Evolutionary conservation across 2,797 vertebrate species (phyloP).

Genomic region (Chloroceryle amazona): DNA sequence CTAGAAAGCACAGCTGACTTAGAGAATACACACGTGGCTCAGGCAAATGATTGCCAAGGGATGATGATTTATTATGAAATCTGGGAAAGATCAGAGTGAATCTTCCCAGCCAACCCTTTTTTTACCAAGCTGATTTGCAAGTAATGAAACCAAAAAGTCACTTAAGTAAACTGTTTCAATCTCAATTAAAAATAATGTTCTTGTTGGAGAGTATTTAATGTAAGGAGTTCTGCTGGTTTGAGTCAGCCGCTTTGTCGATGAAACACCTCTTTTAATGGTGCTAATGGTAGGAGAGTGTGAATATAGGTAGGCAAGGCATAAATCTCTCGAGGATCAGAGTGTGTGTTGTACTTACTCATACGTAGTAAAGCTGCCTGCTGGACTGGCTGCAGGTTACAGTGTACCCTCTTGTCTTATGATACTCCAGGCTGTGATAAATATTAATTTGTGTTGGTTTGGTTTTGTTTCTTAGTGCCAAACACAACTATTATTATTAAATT

Average conservation of each 20-base stretch:
- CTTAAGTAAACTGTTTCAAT: slow-evolving; percentile 26
- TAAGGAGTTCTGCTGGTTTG: not conserved
- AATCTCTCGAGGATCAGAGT: not conserved
- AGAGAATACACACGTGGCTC: slow-evolving; percentile 21
- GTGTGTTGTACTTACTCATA: not conserved
- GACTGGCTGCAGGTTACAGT: not conserved
- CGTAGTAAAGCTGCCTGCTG: not conserved
- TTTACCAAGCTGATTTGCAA: not conserved
- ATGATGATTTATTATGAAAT: slow-evolving; percentile 4
- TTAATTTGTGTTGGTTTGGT: rapidly evolving
- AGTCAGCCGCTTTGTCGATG: not conserved
- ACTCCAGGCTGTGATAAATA: not conserved
- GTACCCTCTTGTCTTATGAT: not conserved
- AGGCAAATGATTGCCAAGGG: slow-evolving; percentile 11
- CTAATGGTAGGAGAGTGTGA: not conserved
- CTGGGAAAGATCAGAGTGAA: not conserved
- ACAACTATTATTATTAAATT: not conserved
- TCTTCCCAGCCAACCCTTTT: not conserved
- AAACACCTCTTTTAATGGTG: not conserved
- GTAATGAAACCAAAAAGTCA: not conserved
- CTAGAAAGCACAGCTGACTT: slow-evolving; percentile 19
- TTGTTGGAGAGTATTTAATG: not conserved
- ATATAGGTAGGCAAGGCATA: not conserved
- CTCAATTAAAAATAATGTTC: slow-evolving; percentile 17
- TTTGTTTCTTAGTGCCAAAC: not conserved